Conservation (phyloP, 2,888 invertebrate species). For the Trichogramma evanescens region DNA sequence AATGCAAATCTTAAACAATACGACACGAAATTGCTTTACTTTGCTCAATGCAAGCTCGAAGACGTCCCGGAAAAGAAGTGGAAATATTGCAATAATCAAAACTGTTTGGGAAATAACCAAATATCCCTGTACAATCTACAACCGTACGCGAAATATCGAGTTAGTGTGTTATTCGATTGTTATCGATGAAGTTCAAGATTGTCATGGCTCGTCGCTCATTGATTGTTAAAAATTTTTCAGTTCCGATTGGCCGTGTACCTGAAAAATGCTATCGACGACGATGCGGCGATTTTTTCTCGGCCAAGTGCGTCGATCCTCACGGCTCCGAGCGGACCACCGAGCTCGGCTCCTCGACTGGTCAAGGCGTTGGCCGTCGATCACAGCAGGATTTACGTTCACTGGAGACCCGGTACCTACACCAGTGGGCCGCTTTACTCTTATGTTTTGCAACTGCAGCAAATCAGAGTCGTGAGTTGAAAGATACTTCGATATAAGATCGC, state of each 20-base stretch:
- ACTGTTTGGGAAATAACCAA: conserved; percentile 59
- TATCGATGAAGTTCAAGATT: background rate
- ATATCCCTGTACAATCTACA: conserved; percentile 71
- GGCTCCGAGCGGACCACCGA: conserved; percentile 64
- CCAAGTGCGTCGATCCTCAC: conserved; percentile 74
- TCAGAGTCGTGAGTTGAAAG: conserved; percentile 53
- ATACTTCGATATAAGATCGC: conserved; percentile 3
- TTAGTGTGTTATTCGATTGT: conserved; percentile 42
- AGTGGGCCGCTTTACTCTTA: conserved; percentile 86
- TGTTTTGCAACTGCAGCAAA: conserved; percentile 62
- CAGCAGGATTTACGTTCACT: conserved; percentile 76
- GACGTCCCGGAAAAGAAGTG: conserved; percentile 61
- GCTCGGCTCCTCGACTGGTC: conserved; percentile 69
- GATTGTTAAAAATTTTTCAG: conserved; percentile 50
- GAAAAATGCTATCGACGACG: conserved; percentile 55
- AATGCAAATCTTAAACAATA: conserved; percentile 45
- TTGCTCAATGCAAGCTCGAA: conserved; percentile 72
- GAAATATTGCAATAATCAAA: conserved; percentile 74
- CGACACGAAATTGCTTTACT: conserved; percentile 51
- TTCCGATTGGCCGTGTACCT: conserved; percentile 80
- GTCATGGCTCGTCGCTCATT: background rate
- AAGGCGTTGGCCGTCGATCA: conserved; percentile 74
- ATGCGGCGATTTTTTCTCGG: conserved; percentile 65
- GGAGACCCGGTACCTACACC: conserved; percentile 80
- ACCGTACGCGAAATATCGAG: conserved; percentile 85